Evolutionary conservation across 2,113 vertebrate genomes (phyloP).

Genomic region (Leptobrachium ailaonicum): DNA sequence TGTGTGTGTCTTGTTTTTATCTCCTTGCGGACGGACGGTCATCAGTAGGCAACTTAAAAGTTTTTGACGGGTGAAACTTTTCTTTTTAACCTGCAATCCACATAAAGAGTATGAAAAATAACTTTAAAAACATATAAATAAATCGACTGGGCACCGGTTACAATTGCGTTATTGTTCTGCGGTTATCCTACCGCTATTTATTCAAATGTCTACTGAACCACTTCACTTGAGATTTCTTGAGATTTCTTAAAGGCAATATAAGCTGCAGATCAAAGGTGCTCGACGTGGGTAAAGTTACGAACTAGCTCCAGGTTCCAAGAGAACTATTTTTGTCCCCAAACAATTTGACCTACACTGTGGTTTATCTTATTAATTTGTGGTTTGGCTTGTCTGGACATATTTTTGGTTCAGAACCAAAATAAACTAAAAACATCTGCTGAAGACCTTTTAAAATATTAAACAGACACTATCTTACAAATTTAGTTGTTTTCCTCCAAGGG

Average conservation of each 20-base stretch:
- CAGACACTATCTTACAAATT: conserved; percentile 28
- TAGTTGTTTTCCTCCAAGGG: conserved; percentile 30
- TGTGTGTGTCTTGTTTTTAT: too few relatives aligned
- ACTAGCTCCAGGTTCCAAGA: conserved; percentile 9
- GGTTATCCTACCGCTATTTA: background rate
- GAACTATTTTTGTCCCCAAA: conserved; percentile 45
- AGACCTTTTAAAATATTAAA: conserved; percentile 35
- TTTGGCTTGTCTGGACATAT: conserved; percentile 44
- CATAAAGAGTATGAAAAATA: too few relatives aligned
- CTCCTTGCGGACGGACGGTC: too few relatives aligned
- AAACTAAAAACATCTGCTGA: conserved; percentile 47
- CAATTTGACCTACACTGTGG: conserved; percentile 44
- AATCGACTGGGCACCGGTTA: background rate
- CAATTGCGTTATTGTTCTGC: background rate
- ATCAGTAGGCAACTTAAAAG: too few relatives aligned
- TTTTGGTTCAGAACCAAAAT: conserved; percentile 44
- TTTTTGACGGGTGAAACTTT: too few relatives aligned
- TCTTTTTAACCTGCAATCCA: too few relatives aligned
- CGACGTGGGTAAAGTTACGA: conserved; percentile 20
- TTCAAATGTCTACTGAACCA: background rate
- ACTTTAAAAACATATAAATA: background rate
- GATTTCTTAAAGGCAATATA: background rate
- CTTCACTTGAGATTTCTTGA: conserved; percentile 3
- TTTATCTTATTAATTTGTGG: conserved; percentile 49
- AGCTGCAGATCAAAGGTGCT: conserved; percentile 6